Percentiles rank a stretch among this genome's conserved stretches.
Conservation (phyloP, 2,113 vertebrate genomes). For the Pandion haliaetus region DNA sequence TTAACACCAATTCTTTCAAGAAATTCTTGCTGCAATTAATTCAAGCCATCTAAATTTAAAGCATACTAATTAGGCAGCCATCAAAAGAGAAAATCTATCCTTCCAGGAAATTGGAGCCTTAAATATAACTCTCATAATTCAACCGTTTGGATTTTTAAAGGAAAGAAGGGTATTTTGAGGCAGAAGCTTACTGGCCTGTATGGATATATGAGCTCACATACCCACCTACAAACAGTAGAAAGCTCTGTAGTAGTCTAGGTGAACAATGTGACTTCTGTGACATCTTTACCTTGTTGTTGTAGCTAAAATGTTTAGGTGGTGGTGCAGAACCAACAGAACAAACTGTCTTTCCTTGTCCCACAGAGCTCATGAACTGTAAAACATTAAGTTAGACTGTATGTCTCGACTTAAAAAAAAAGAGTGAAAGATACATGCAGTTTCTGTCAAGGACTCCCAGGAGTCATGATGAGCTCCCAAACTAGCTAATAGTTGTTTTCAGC, state of each 20-base stretch:
- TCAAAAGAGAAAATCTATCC: conserved; percentile 44
- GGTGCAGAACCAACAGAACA: not conserved
- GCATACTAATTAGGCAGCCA: conserved; percentile 64
- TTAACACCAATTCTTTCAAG: conserved; percentile 37
- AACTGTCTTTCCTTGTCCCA: not conserved
- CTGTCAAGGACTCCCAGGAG: not conserved
- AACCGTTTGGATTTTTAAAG: conserved; percentile 41
- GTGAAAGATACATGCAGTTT: not conserved
- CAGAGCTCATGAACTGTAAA: not conserved
- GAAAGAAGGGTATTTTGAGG: not conserved
- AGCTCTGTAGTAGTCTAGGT: not conserved
- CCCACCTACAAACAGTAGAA: not conserved
- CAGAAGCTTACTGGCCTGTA: not conserved
- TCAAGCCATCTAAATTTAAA: conserved; percentile 70
- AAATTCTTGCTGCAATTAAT: conserved; percentile 69
- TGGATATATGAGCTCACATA: not conserved
- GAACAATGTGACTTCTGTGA: not conserved
- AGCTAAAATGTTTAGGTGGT: not conserved
- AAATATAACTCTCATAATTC: conserved; percentile 60
- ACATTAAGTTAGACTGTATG: not conserved
- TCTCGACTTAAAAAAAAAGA: not conserved
- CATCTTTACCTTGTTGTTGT: not conserved
- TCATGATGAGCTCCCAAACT: not conserved
- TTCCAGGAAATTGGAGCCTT: conserved; percentile 63
- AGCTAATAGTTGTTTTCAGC: not conserved